A percentile compares a stretch with the other conserved stretches of the same genome.
Evolutionary conservation across 2,888 invertebrate genomes (phyloP).

Genomic region (Nephrotoma flavescens): DNA sequence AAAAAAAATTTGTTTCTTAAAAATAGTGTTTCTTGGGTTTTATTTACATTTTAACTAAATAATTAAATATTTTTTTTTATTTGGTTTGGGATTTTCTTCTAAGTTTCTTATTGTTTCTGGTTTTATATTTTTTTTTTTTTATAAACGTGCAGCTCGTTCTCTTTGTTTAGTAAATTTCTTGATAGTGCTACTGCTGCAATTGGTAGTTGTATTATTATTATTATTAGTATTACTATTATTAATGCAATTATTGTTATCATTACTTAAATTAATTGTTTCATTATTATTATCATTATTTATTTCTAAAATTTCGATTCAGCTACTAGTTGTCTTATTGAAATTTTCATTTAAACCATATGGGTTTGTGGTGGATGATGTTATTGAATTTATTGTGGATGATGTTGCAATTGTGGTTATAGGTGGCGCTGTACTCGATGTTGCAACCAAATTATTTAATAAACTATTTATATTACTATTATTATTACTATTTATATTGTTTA

Average conservation of each 20-base stretch:
- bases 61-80: not conserved
- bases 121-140: not conserved
- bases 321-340: conserved; percentile 3
- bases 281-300: not conserved
- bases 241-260: conserved; percentile 1
- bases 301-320: conserved; percentile 9
- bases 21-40: not conserved
- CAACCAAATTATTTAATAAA: not conserved
- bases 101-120: not conserved
- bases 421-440: not conserved
- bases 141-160: conserved; percentile 8
- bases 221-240: not conserved
- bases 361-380: conserved; percentile 6
- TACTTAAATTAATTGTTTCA: not conserved
- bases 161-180: conserved; percentile 9
- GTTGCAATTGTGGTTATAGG: not conserved
- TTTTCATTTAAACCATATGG: not conserved
- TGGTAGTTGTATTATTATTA: not conserved
- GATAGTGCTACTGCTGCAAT: not conserved
- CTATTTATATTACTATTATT: not conserved
- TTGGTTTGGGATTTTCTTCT: not conserved
- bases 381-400: conserved; percentile 6
- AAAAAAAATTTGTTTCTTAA: not conserved
- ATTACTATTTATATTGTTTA: conserved; percentile 18
- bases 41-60: not conserved